A percentile compares a stretch with the other conserved stretches of the same genome.
These are phyloP conservation scores for Tetrax tetrax DNA, from an alignment of 2,113 vertebrate species.

Conservation along the genomic window DNA sequence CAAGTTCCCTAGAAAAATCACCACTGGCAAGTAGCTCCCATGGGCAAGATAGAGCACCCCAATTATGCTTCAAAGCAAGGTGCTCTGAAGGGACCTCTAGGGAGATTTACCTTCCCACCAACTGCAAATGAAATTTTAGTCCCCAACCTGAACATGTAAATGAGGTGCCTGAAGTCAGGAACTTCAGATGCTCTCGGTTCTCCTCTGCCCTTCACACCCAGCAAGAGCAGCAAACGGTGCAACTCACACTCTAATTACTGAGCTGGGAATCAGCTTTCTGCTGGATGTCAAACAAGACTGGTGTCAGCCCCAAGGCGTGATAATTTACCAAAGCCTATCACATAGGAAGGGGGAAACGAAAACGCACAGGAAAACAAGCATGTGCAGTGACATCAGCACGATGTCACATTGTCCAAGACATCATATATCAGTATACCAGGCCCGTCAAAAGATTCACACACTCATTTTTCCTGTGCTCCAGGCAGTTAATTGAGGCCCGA, in stretches of 20 bases:
- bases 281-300: neutral
- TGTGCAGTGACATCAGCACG: neutral
- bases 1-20: neutral
- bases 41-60: neutral
- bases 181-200: neutral
- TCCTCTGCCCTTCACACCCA: neutral
- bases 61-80: slow-evolving; percentile 28
- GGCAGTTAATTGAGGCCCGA: neutral
- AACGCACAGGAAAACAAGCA: neutral
- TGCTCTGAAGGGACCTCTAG: neutral
- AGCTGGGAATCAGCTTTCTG: neutral
- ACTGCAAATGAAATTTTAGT: neutral
- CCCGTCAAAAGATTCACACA: neutral
- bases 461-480: neutral
- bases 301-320: neutral
- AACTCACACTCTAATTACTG: neutral
- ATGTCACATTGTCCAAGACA: neutral
- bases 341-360: neutral
- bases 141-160: neutral
- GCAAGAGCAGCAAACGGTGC: neutral
- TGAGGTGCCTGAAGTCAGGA: slow-evolving; percentile 27
- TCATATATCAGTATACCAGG: neutral
- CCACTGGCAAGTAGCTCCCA: neutral
- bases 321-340: neutral
- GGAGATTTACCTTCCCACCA: neutral